These are phyloP conservation scores for Chrysogorgia sp. DNA, from an alignment of 92 coral and sea anemone species.

Conservation along the genomic window DNA sequence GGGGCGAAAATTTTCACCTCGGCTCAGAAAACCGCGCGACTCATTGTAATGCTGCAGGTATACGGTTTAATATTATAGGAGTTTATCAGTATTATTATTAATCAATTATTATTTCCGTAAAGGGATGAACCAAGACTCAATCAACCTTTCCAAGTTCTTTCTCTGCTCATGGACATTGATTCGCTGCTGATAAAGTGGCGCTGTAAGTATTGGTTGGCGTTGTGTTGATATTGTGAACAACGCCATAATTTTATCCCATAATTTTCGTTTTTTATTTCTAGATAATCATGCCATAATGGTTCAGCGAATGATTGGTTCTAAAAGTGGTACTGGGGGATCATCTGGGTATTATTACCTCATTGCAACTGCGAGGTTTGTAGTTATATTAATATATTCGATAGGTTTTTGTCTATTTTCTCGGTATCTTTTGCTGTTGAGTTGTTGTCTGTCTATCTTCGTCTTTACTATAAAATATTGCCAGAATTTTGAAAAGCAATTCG, in stretches of 20 bases:
- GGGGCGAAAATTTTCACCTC: no score
- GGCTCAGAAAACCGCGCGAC: no score
- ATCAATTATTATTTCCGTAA: constrained; percentile 3
- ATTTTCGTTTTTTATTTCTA: constrained; percentile 30
- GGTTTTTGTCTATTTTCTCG: no score
- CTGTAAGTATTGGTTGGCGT: constrained; percentile 70
- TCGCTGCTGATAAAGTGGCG: constrained; percentile 92
- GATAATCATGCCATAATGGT: constrained; percentile 93
- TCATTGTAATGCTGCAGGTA: no score
- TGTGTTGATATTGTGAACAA: not conserved
- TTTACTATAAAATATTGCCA: no score
- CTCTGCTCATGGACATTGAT: constrained; percentile 93
- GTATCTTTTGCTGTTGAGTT: no score
- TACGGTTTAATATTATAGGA: no score
- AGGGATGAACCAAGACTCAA: constrained; percentile 96
- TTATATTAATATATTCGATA: not conserved
- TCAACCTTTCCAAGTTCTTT: constrained; percentile 89
- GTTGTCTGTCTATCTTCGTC: not conserved
- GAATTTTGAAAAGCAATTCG: no score
- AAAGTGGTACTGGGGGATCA: constrained; percentile 92
- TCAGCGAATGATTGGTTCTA: constrained; percentile 93
- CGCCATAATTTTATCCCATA: not conserved
- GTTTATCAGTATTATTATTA: not conserved
- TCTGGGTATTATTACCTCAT: constrained; percentile 96
- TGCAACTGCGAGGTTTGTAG: constrained; percentile 82